Evolutionary conservation across 2,113 vertebrate species (phyloP).

Genomic region (Colinus virginianus): DNA sequence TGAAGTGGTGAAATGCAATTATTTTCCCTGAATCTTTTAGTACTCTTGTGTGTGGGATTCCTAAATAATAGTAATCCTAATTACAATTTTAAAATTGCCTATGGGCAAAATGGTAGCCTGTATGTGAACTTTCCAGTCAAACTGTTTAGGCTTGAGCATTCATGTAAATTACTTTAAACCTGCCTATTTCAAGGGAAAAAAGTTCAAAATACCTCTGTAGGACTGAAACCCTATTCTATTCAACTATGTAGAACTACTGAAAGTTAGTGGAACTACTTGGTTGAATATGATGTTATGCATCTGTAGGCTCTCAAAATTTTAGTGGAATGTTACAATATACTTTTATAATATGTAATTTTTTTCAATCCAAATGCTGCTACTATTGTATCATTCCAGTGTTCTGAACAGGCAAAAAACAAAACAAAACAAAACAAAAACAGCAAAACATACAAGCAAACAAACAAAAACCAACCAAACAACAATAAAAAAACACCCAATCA

Average conservation of each 20-base stretch:
- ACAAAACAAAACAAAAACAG: background rate
- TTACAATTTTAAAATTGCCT: constrained; percentile 45
- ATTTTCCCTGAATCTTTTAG: constrained; percentile 53
- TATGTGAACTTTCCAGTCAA: constrained; percentile 21
- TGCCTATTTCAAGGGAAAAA: constrained; percentile 23
- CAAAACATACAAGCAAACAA: too few relatives aligned
- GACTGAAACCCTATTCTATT: background rate
- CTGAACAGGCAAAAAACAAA: background rate
- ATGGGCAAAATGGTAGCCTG: background rate
- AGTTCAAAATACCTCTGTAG: background rate
- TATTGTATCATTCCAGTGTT: background rate
- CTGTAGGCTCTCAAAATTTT: background rate
- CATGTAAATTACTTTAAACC: constrained; percentile 22
- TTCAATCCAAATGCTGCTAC: background rate
- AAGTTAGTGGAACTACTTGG: background rate
- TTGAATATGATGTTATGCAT: background rate
- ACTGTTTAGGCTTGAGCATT: background rate
- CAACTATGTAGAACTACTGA: background rate
- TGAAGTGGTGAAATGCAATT: constrained; percentile 28
- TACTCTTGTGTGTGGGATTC: constrained; percentile 46
- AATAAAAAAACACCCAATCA: too few relatives aligned
- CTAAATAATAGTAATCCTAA: constrained; percentile 46
- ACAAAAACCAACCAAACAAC: too few relatives aligned
- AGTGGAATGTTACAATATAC: background rate
- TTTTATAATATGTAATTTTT: background rate